phyloP scores from a whole-genome alignment of 2,797 vertebrate species.

The Ptychadena robeensis region DNA sequence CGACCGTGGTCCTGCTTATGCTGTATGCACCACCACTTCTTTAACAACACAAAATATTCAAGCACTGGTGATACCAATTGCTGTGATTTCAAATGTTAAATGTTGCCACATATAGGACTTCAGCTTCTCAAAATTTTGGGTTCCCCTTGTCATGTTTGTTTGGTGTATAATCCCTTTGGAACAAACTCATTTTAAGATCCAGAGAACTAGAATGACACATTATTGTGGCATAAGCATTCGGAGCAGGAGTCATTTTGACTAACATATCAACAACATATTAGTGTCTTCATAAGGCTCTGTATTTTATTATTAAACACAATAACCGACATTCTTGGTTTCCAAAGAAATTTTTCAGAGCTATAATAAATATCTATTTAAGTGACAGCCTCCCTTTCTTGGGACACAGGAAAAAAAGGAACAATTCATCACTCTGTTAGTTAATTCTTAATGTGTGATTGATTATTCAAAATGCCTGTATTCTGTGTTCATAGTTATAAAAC shows the following conservation, averaged over 20 bases:
- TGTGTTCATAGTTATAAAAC: conserved; percentile 60
- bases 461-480: conserved; percentile 52
- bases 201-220: background rate
- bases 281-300: conserved; percentile 14
- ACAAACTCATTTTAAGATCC: background rate
- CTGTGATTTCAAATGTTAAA: too few species aligned
- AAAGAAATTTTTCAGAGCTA: conserved; percentile 32
- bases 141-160: background rate
- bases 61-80: too few species aligned
- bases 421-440: conserved; percentile 57
- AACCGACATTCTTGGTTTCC: conserved; percentile 34
- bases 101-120: too few species aligned
- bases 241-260: background rate
- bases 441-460: conserved; percentile 60
- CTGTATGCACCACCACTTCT: too few species aligned
- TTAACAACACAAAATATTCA: too few species aligned
- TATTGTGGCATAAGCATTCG: background rate
- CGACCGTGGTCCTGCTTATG: too few species aligned
- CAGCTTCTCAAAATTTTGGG: too few species aligned
- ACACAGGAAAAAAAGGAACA: conserved; percentile 40
- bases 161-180: background rate
- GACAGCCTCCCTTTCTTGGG: conserved; percentile 43
- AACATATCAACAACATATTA: conserved; percentile 39
- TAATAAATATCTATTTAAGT: conserved; percentile 58
- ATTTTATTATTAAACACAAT: conserved; percentile 41